Base-by-base conservation (phyloP, 2,888 invertebrate genomes). In the Vesta saturnalis region DNA sequence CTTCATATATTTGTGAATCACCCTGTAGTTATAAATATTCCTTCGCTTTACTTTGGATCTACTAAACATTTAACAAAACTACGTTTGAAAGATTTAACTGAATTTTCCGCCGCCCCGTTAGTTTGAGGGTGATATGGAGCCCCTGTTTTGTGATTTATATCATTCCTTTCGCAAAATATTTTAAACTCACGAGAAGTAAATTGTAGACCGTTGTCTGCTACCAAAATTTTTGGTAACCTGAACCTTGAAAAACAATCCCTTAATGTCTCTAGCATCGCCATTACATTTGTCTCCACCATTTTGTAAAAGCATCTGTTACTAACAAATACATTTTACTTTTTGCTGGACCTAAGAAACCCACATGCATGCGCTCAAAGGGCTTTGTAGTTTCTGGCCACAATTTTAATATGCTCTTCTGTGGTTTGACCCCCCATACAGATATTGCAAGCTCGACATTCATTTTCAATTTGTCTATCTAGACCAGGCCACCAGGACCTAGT, bases 261-360 rank as follows among this genome's bases (percentile, higher is more conserved):
- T 10, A 71, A 60, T 39, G 67, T 71, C 12, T n/a, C n/a, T n/a
- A n/a, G n/a, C n/a, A n/a, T 67, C 66, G 10, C 71, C 68, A 1
- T 70, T 73, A 16, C 15, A 19, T 4, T 23, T 22, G 0, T 68
- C 47, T 15, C 52, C 59, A 1, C 43, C 67, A 70, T 72, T 46
- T 56, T 56, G n/a, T 64, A 70, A 22, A 71, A 60, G 19, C 72
- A 68, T 0, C 67, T 71, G 70, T 72, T 72, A 18, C 66, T 6
- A 70, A 60, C n/a, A 73, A 59, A 65, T 56, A 72, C 21, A 56
- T 67, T 59, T 71, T 72, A 35, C 60, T 62, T 1, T 67, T 59
- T 46, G 71, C 63, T 0, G 70, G 71, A 12, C 71, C 69, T 14
- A 72, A 46, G 68, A 71, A 75, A 60, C 71, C 72, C 15, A 67